Evolutionary conservation across 2,888 invertebrate species (phyloP), one percentile per base, ranked within the genome.

Genomic region (Laspeyria flexula): DNA sequence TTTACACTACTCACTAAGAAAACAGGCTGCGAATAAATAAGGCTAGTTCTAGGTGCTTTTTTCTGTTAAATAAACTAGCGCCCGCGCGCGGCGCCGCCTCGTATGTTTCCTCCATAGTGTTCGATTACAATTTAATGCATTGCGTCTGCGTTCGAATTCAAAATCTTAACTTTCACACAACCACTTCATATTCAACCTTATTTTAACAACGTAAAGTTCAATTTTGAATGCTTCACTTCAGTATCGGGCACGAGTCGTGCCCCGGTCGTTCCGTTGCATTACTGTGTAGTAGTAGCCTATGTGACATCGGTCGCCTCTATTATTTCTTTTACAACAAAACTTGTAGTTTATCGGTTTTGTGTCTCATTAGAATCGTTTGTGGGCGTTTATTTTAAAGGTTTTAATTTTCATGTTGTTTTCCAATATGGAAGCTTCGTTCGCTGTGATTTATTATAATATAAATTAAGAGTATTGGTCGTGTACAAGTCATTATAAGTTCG

Each of bases 91-190:
- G 57, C 43, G 48, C 62, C 54, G 42, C 50, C 61, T 60, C 69
- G 69, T 69, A 70, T 69, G 69, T 69, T 70, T 66, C 56, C 65
- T 61, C 59, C 58, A 65, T 66, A 79, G 90, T 89, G 89, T 90
- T 90, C 91, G 90, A 92, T 91, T 91, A 90, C 92, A 90, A 92
- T 92, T 92, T 91, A 92, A 91, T 85, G 90, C 88, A 87, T 79
- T 82, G 83, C 79, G 81, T 77, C 77, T 72, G 77, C 73, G 65
- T 78, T 73, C 77, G 77, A 79, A 83, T 84, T 88, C 83, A 75
- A 85, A 86, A 85, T 85, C 83, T 77, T 73, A 79, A 79, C 42
- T 29, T 42, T 74, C 54, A 63, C 43, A 57, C 21, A 30, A 21
- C 3, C 60, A 54, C 7, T 12, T 56, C 43, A 78, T 62, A 71